phyloP scores from a whole-genome alignment of 1,140 invertebrate genomes.

The Wiebesia pumilae region DNA sequence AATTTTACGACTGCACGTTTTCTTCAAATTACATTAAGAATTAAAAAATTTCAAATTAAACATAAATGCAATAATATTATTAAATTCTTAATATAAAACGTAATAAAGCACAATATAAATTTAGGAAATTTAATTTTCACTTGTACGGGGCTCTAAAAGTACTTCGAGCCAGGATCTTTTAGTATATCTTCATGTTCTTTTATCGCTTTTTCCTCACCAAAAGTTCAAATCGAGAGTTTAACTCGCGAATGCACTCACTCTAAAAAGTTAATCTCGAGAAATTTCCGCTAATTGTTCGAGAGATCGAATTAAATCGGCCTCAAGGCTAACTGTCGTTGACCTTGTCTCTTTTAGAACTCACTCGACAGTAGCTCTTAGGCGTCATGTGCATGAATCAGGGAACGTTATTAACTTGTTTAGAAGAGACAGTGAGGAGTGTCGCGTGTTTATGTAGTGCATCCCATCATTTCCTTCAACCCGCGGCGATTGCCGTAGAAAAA shows the following conservation, averaged over 20 bases:
- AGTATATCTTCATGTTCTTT: constrained; percentile 21
- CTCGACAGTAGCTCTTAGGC: background rate
- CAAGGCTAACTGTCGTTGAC: constrained; percentile 50
- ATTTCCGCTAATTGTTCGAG: constrained; percentile 47
- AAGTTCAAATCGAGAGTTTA: background rate
- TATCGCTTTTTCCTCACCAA: background rate
- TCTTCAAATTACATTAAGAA: background rate
- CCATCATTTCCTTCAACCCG: background rate
- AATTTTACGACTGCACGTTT: background rate
- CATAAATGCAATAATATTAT: background rate
- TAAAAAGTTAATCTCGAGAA: constrained; percentile 43
- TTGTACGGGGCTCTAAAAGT: background rate
- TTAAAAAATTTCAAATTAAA: background rate
- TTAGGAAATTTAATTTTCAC: constrained; percentile 9
- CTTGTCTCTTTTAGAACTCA: background rate
- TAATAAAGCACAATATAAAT: background rate
- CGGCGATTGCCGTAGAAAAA: background rate
- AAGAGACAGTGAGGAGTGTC: constrained; percentile 1
- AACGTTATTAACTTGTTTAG: constrained; percentile 48
- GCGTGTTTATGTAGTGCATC: background rate
- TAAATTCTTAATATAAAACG: background rate
- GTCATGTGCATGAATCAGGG: constrained; percentile 35
- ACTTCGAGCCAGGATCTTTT: background rate
- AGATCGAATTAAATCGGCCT: constrained; percentile 41
- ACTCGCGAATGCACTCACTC: background rate